Evolutionary conservation across 2,797 vertebrate species (phyloP), one percentile per base, ranked within the genome.

Genomic region (Lagorchestes hirsutus): DNA sequence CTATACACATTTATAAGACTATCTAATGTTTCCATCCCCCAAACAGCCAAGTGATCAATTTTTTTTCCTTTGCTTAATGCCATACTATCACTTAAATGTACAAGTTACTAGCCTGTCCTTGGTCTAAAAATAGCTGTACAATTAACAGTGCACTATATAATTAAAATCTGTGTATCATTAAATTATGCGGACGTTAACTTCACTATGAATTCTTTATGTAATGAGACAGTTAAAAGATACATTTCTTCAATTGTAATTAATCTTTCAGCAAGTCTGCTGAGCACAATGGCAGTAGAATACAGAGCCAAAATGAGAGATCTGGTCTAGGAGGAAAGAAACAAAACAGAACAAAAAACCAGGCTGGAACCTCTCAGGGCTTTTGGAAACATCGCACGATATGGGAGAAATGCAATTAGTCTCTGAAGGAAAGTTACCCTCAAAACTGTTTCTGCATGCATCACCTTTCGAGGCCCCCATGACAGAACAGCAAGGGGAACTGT

Each of bases 201-300:
- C 96, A 97, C 93, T 95, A 96, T 96, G 97, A 98, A 98, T 98
- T 98, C 97, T 98, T 98, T 98, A 98, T 97, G 97, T 97, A 97
- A 98, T 96, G 97, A 97, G 98, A 98, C 93, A 98, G 96, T 96
- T 97, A 98, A 98, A 98, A 98, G 96, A 97, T 93, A 98, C 92
- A 96, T 94, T 98, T 97, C 95, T 98, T 97, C 94, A 95, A 94
- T 94, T 96, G 97, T 94, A 98, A 97, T 97, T 97, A 96, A 92
- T 97, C 96, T 97, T 98, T 96, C 97, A 98, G 95, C 97, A 97
- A 98, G 94, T 93, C 95, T 92, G 6, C 95, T 57, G 93, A 97
- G 91, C 92, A 97, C 40, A 95, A 96, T 90, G 95, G 97, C 92
- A 97, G 96, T 92, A 95, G 0, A 96, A 92, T 95, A 96, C 95